Evolutionary conservation across 2,797 vertebrate species (phyloP).

Genomic region (Chrosomus eos): DNA sequence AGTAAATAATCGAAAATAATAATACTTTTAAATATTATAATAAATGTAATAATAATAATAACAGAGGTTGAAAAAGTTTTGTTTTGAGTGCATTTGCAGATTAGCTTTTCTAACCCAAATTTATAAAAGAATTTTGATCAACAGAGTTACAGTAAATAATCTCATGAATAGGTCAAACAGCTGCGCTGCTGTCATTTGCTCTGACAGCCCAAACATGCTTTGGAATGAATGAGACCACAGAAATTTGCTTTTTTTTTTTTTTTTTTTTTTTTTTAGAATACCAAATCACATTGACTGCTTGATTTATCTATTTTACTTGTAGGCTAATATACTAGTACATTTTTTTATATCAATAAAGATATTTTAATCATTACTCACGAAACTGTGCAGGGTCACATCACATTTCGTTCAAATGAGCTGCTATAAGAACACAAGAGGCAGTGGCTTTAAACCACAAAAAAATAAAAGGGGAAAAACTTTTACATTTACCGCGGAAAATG

Average conservation of each 20-base stretch:
- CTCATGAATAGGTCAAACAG: constrained; percentile 44
- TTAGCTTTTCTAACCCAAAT: neutral
- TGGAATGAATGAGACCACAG: constrained; percentile 34
- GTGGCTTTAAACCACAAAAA: neutral
- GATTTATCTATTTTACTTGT: constrained; percentile 3
- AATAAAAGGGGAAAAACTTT: neutral
- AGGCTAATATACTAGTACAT: neutral
- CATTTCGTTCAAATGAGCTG: constrained; percentile 21
- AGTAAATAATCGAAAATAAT: constrained; percentile 3
- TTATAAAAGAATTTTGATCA: constrained; percentile 15
- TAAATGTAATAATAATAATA: neutral
- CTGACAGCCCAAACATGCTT: constrained; percentile 35
- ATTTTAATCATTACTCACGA: constrained; percentile 29
- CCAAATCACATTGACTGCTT: neutral
- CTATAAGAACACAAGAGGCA: neutral
- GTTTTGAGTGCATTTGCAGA: constrained; percentile 2
- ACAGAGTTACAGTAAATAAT: constrained; percentile 36
- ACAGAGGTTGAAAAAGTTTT: neutral
- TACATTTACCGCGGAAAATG: neutral
- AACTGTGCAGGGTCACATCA: neutral
- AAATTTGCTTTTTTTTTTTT: constrained; percentile 18
- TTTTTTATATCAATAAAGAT: neutral
- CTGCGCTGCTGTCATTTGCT: constrained; percentile 33
- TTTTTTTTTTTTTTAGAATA: neutral
- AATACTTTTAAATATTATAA: neutral